Percentiles rank a stretch among this genome's conserved stretches.
Evolutionary conservation across 1,140 invertebrate genomes (phyloP).

Genomic region (Scaptomyza pallida): DNA sequence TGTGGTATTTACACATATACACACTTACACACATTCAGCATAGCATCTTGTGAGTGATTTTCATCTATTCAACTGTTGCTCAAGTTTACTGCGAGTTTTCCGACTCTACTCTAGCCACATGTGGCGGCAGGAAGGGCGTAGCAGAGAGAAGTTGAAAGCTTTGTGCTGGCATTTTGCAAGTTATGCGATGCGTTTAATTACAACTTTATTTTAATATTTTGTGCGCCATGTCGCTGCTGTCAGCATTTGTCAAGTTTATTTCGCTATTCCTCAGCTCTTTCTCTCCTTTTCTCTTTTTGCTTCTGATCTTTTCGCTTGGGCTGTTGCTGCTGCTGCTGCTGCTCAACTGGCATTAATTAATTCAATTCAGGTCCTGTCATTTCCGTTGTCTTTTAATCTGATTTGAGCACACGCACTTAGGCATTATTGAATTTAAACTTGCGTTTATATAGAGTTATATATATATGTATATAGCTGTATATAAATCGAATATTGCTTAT

Average conservation of each 20-base stretch:
- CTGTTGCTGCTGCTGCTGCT: constrained; percentile 23
- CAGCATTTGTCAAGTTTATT: constrained; percentile 54
- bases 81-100: constrained; percentile 25
- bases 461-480: constrained; percentile 27
- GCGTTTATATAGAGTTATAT: constrained; percentile 23
- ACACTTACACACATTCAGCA: constrained; percentile 29
- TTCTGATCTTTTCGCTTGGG: background rate
- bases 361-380: constrained; percentile 78
- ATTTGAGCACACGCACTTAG: constrained; percentile 75
- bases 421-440: constrained; percentile 76
- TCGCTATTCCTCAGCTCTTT: background rate
- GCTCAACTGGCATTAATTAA: constrained; percentile 72
- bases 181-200: constrained; percentile 74
- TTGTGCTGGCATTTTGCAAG: constrained; percentile 33
- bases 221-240: constrained; percentile 55
- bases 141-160: constrained; percentile 9
- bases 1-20: constrained; percentile 24
- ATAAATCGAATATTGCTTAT: constrained; percentile 68
- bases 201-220: constrained; percentile 82
- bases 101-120: constrained; percentile 3
- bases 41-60: constrained; percentile 69
- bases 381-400: constrained; percentile 73
- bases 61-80: constrained; percentile 76
- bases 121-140: background rate
- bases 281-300: background rate